phyloP scores from a whole-genome alignment of 2,113 vertebrate species.

The Phainopepla nitens region DNA sequence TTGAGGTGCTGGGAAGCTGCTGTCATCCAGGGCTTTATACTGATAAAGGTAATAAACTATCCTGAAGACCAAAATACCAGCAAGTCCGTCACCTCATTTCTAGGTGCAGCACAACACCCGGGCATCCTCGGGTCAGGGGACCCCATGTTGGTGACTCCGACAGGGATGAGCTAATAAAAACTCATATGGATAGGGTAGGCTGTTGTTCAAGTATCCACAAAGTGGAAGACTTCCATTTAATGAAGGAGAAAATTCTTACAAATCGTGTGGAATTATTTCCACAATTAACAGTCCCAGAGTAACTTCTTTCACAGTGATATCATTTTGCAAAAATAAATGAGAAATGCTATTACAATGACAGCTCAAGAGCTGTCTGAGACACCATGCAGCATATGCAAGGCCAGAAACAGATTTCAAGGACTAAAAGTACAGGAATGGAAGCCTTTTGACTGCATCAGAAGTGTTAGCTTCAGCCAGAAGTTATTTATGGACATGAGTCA shows the following conservation, averaged over 20 bases:
- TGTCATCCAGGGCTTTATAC: too few relatives aligned
- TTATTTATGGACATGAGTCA: not conserved
- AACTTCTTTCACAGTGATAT: not conserved
- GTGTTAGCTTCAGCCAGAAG: not conserved
- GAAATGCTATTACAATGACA: not conserved
- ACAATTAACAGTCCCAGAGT: not conserved
- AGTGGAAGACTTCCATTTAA: not conserved
- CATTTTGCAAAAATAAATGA: not conserved
- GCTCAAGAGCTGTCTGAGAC: not conserved
- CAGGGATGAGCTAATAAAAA: not conserved
- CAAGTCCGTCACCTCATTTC: too few relatives aligned
- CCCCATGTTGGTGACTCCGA: too few relatives aligned
- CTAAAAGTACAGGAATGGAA: not conserved
- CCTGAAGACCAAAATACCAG: too few relatives aligned
- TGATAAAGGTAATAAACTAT: too few relatives aligned
- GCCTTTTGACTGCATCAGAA: not conserved
- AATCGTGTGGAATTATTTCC: not conserved
- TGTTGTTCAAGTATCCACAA: not conserved
- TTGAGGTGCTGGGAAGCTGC: too few relatives aligned
- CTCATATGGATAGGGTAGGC: not conserved
- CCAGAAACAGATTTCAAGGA: not conserved
- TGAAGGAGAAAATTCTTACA: slow-evolving; percentile 1
- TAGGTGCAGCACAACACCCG: too few relatives aligned
- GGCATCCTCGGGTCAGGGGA: too few relatives aligned
- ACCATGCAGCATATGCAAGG: not conserved